Conservation (phyloP, 2,888 invertebrate genomes). For the Leptinotarsa rubiginosa region DNA sequence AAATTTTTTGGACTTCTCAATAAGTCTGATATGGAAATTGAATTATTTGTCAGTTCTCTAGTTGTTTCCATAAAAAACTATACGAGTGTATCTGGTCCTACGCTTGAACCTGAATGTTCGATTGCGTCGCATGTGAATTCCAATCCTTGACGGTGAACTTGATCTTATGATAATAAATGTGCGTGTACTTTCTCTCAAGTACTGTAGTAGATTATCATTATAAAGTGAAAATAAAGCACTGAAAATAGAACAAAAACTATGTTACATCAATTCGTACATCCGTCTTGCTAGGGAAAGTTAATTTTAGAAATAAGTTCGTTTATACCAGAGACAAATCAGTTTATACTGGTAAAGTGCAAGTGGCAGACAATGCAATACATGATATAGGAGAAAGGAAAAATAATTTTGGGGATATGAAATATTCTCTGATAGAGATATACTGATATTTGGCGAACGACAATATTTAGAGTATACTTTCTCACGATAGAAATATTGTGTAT, state of each 20-base stretch:
- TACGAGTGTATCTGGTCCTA: no score
- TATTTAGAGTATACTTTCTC: no score
- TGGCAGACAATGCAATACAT: not conserved
- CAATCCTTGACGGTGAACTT: not conserved
- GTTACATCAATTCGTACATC: slow-evolving; percentile 36
- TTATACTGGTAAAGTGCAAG: slow-evolving; percentile 23
- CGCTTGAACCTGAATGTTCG: not conserved
- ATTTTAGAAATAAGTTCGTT: slow-evolving; percentile 23
- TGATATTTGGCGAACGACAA: no score
- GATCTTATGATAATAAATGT: not conserved
- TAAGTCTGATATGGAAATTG: no score
- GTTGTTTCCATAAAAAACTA: no score
- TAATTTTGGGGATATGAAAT: not conserved
- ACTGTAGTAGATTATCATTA: slow-evolving; percentile 23
- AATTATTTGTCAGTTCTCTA: no score
- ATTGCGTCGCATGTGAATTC: not conserved
- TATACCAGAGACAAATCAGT: not conserved
- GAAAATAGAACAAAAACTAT: slow-evolving; percentile 40
- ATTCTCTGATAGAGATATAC: no score
- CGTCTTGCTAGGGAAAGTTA: slow-evolving; percentile 36
- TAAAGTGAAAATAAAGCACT: slow-evolving; percentile 33
- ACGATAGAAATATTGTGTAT: no score
- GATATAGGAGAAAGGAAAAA: not conserved
- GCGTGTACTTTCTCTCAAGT: slow-evolving; percentile 18
- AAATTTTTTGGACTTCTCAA: no score